Evolutionary conservation across 2,888 invertebrate genomes (phyloP).

Genomic region (Pseudococcus jackbeardsleyi): DNA sequence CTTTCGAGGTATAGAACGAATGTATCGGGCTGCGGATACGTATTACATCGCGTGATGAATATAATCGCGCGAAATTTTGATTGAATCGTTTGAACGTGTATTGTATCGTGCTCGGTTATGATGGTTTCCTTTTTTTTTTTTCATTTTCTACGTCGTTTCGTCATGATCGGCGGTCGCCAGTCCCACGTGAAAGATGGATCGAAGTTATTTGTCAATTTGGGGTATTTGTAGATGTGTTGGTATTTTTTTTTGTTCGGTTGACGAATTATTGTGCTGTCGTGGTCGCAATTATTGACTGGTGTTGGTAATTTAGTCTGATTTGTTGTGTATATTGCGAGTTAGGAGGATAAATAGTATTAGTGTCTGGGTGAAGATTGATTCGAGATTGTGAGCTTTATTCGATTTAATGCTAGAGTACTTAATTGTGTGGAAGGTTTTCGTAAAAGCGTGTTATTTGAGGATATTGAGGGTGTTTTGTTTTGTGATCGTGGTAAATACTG

Average conservation of each 20-base stretch:
- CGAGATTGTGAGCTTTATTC: too few relatives aligned
- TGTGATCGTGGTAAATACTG: too few relatives aligned
- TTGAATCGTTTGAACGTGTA: slow-evolving; percentile 23
- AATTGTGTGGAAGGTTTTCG: too few relatives aligned
- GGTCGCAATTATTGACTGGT: background rate
- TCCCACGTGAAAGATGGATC: background rate
- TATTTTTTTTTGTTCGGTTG: background rate
- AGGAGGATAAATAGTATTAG: too few relatives aligned
- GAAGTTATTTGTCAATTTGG: slow-evolving; percentile 2
- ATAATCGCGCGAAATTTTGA: slow-evolving; percentile 40
- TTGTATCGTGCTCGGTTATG: slow-evolving; percentile 14
- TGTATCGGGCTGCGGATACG: background rate
- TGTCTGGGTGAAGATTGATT: too few relatives aligned
- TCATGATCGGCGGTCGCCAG: background rate
- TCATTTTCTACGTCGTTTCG: background rate
- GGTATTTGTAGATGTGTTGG: background rate
- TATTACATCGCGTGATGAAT: background rate
- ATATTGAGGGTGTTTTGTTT: too few relatives aligned
- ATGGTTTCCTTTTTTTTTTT: background rate
- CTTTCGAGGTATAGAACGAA: background rate
- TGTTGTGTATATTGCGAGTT: too few relatives aligned
- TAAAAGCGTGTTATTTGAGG: too few relatives aligned
- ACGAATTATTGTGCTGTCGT: background rate
- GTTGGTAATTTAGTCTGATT: too few relatives aligned
- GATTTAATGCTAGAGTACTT: too few relatives aligned